Percentiles rank a stretch among this genome's conserved stretches.
Conservation (phyloP, 1,140 invertebrate genomes). For the Lycorma delicatula region DNA sequence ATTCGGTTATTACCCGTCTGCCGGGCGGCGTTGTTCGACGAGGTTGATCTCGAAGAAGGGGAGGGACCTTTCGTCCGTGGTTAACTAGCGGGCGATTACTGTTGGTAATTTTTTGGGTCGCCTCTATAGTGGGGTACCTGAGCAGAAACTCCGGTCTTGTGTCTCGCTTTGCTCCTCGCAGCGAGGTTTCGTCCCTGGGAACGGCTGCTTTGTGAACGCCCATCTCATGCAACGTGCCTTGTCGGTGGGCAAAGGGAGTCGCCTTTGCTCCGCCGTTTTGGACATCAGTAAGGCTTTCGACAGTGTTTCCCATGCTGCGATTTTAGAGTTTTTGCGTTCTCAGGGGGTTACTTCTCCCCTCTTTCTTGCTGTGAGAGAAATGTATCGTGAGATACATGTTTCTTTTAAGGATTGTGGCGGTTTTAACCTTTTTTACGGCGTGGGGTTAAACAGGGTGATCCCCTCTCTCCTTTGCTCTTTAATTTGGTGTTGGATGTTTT, state of each 20-base stretch:
- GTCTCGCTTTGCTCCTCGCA: no score
- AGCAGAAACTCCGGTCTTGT: not conserved
- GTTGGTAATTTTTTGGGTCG: not conserved
- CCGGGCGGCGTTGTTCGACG: no score
- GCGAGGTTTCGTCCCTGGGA: no score
- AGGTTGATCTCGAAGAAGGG: not conserved
- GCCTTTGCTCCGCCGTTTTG: no score
- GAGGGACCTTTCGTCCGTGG: not conserved
- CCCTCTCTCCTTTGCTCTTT: conserved; percentile 34
- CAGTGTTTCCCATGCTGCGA: not conserved
- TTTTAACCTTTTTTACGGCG: conserved; percentile 12
- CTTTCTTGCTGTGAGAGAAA: not conserved
- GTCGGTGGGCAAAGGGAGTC: no score
- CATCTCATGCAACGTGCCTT: no score
- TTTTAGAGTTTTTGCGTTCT: not conserved
- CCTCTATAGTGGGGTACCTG: not conserved
- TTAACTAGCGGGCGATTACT: not conserved
- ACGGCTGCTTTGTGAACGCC: no score
- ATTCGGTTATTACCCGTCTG: no score
- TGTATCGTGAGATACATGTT: not conserved
- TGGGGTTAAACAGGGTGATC: conserved; percentile 39
- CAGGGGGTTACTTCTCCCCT: not conserved
- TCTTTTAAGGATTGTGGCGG: not conserved
- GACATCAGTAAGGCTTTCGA: not conserved
- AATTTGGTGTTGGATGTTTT: conserved; percentile 33